Conservation (phyloP, 2,888 invertebrate genomes). For the Dendrolimus houi region DNA sequence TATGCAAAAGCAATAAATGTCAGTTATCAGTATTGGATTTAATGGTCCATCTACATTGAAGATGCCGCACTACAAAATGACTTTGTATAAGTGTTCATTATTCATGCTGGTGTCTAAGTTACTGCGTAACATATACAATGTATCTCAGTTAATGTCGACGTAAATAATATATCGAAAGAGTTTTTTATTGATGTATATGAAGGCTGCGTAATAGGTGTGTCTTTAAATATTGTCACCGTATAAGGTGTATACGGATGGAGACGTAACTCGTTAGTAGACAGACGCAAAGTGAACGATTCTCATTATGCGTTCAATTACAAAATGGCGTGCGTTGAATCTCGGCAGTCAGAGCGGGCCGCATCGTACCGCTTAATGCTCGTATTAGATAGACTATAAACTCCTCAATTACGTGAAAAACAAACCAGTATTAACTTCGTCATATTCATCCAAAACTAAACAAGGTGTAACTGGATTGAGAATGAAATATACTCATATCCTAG, state of each 20-base stretch:
- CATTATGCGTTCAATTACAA: constrained; percentile 39
- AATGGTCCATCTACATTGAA: constrained; percentile 41
- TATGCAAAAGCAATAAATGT: constrained; percentile 59
- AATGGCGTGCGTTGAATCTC: constrained; percentile 40
- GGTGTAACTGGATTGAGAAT: constrained; percentile 13
- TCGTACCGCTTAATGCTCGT: constrained; percentile 42
- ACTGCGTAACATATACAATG: constrained; percentile 26
- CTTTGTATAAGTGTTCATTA: constrained; percentile 34
- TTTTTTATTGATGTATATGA: constrained; percentile 14
- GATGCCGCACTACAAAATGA: constrained; percentile 46
- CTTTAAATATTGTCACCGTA: constrained; percentile 7
- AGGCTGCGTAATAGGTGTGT: constrained; percentile 1
- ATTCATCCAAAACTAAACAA: constrained; percentile 33
- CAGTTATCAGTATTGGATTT: constrained; percentile 46
- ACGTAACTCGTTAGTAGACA: not conserved
- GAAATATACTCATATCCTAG: too few species aligned
- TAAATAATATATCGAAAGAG: constrained; percentile 31
- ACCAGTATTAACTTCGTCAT: constrained; percentile 40
- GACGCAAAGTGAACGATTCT: too few species aligned
- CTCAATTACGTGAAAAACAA: constrained; percentile 54
- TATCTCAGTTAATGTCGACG: constrained; percentile 31
- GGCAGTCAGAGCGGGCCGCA: constrained; percentile 32
- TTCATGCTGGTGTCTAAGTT: constrained; percentile 25
- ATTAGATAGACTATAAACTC: constrained; percentile 40
- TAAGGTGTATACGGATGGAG: constrained; percentile 8